Conservation (phyloP, 2,113 vertebrate species). For the Limanda limanda region DNA sequence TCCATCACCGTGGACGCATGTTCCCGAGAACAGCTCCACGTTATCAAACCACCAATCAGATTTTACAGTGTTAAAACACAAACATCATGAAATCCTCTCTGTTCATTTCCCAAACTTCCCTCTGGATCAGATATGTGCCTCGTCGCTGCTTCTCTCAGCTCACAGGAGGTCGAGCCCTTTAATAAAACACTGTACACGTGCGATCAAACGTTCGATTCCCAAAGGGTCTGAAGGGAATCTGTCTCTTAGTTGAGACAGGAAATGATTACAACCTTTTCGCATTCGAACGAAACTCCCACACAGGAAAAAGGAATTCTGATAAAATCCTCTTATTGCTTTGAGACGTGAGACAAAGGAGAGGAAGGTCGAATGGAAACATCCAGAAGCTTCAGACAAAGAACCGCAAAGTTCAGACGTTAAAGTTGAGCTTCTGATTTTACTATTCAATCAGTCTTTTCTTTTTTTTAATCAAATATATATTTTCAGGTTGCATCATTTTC, state of each 20-base stretch:
- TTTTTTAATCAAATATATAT: neutral
- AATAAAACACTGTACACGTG: slow-evolving; percentile 7
- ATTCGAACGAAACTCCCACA: too few species aligned
- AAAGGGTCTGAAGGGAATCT: too few species aligned
- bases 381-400: slow-evolving; percentile 24
- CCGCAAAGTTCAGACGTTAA: neutral
- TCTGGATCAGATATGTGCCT: slow-evolving; percentile 29
- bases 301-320: neutral
- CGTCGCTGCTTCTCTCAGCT: neutral
- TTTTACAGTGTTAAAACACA: neutral
- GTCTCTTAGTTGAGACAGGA: neutral
- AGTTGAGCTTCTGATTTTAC: neutral
- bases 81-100: neutral
- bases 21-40: too few species aligned
- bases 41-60: too few species aligned
- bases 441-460: neutral
- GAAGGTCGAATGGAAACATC: slow-evolving; percentile 1
- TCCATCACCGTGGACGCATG: too few species aligned
- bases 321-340: slow-evolving; percentile 41
- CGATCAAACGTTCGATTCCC: too few species aligned
- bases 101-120: slow-evolving; percentile 23
- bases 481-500: neutral
- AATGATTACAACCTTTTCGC: neutral
- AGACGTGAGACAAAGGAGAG: neutral
- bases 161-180: slow-evolving; percentile 36